Conservation (phyloP, 2,113 vertebrate genomes). For the Corvus cornix region DNA sequence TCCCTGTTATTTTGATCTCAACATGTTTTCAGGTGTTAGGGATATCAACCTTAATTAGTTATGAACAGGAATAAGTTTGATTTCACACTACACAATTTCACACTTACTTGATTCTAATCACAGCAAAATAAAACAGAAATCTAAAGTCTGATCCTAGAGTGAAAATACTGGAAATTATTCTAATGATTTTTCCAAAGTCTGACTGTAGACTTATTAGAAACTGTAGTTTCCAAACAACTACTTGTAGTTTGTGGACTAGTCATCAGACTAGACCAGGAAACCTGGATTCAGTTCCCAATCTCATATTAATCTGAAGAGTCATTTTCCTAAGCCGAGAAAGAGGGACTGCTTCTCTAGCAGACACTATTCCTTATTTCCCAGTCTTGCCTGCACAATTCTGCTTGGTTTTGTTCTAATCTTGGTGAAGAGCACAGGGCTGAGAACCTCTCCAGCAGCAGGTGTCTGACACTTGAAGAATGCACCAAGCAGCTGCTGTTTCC, state of each 20-base stretch:
- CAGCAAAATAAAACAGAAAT: background rate
- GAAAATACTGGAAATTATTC: background rate
- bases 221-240: background rate
- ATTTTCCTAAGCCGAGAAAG: background rate
- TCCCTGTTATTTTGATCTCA: background rate
- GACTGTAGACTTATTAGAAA: background rate
- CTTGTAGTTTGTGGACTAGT: background rate
- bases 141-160: background rate
- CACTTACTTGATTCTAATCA: background rate
- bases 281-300: background rate
- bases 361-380: background rate
- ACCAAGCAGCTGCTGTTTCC: background rate
- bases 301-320: background rate
- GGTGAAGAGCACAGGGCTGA: background rate
- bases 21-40: background rate
- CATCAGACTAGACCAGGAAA: background rate
- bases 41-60: background rate
- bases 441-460: background rate
- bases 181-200: background rate
- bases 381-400: background rate
- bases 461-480: rapidly evolving
- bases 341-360: background rate
- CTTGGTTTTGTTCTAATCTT: background rate
- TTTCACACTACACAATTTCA: background rate
- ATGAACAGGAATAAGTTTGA: background rate